A percentile compares a stretch with the other conserved stretches of the same genome.
phyloP scores from a whole-genome alignment of 1,140 invertebrate species.

The Drosophila serrata region DNA sequence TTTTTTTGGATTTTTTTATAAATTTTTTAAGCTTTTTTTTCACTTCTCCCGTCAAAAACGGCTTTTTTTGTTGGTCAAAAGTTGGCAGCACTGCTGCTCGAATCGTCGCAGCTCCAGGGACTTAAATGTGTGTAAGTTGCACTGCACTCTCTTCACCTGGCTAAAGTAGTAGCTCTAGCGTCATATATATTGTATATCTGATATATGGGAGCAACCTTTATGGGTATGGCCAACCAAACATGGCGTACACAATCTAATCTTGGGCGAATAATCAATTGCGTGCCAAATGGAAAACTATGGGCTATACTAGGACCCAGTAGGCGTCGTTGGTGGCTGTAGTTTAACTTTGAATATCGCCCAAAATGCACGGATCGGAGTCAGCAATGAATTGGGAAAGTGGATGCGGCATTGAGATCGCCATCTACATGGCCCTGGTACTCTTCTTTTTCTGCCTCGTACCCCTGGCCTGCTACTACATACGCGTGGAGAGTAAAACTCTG shows the following conservation, averaged over 20 bases:
- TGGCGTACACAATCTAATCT: constrained; percentile 52
- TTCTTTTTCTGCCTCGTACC: constrained; percentile 66
- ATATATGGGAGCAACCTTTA: constrained; percentile 43
- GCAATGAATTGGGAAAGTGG: constrained; percentile 41
- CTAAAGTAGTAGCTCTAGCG: neutral
- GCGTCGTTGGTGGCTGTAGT: constrained; percentile 46
- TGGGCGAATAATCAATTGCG: constrained; percentile 41
- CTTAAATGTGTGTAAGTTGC: constrained; percentile 25
- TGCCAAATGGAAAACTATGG: constrained; percentile 33
- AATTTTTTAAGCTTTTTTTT: too few relatives aligned
- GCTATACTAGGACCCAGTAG: constrained; percentile 20
- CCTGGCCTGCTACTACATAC: constrained; percentile 69
- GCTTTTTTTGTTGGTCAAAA: too few relatives aligned
- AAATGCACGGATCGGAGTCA: constrained; percentile 15
- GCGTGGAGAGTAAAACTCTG: constrained; percentile 62
- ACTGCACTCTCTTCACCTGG: neutral
- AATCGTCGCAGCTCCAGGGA: constrained; percentile 9
- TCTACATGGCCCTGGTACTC: constrained; percentile 53
- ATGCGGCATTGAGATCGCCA: constrained; percentile 41
- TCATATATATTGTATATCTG: constrained; percentile 33
- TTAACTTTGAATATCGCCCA: constrained; percentile 13
- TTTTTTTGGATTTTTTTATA: too few relatives aligned
- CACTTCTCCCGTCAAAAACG: too few relatives aligned
- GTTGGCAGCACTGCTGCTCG: constrained; percentile 47
- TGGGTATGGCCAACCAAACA: constrained; percentile 30